These are phyloP conservation scores for Drosophila tripunctata DNA, from an alignment of 2,888 invertebrate genomes.

Conservation along the genomic window DNA sequence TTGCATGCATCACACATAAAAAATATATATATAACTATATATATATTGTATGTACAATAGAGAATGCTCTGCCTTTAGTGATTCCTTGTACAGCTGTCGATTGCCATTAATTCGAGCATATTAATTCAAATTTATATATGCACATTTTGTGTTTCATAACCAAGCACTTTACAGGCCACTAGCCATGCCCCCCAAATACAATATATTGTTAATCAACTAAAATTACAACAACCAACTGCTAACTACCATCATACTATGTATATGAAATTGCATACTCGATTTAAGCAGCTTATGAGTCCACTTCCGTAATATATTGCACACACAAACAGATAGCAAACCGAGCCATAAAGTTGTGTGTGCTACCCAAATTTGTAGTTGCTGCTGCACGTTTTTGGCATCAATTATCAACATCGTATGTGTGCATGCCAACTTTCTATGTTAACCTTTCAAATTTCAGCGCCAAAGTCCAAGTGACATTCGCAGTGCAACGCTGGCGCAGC, in stretches of 20 bases:
- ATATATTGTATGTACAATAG: too few relatives aligned
- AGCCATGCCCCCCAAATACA: constrained; percentile 25
- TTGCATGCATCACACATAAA: constrained; percentile 40
- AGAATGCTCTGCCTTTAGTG: not conserved
- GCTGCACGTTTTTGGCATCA: constrained; percentile 24
- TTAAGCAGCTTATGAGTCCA: constrained; percentile 33
- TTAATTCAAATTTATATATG: constrained; percentile 67
- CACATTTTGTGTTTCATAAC: constrained; percentile 58
- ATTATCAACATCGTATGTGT: constrained; percentile 8
- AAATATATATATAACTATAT: not conserved
- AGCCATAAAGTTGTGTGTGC: constrained; percentile 8
- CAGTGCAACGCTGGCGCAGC: not conserved
- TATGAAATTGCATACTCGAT: constrained; percentile 11
- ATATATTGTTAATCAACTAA: constrained; percentile 51
- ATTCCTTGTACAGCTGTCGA: constrained; percentile 42
- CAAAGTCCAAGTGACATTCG: not conserved
- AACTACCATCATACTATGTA: not conserved
- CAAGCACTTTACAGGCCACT: constrained; percentile 37
- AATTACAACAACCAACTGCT: too few relatives aligned
- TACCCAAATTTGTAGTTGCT: constrained; percentile 16
- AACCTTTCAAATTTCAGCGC: constrained; percentile 8
- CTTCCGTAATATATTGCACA: not conserved
- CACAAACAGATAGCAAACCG: constrained; percentile 1
- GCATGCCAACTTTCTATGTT: not conserved
- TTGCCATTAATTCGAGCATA: constrained; percentile 74